Conservation (phyloP, 2,888 invertebrate genomes). For the Tineola bisselliella region DNA sequence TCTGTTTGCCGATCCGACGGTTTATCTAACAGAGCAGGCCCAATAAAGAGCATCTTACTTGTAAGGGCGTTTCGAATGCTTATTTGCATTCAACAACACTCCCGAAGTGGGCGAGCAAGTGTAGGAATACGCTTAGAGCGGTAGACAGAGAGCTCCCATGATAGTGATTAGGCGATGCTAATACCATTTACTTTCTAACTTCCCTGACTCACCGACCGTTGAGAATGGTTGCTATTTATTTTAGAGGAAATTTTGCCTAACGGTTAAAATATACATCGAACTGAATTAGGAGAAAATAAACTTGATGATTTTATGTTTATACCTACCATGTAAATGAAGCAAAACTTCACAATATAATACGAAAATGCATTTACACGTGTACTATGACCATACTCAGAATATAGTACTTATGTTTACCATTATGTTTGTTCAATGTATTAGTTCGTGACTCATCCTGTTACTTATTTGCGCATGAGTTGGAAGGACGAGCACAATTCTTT, state of each 20-base stretch:
- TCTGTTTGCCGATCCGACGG: conserved; percentile 39
- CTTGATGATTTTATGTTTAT: no score
- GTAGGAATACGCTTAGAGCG: conserved; percentile 44
- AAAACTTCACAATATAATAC: no score
- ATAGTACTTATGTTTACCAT: no score
- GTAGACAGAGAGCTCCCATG: conserved; percentile 27
- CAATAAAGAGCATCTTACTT: conserved; percentile 59
- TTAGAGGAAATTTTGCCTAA: conserved; percentile 37
- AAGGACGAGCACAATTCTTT: no score
- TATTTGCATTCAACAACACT: conserved; percentile 65
- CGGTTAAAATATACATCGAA: not conserved
- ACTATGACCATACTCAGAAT: no score
- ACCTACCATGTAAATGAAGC: no score
- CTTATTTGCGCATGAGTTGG: no score
- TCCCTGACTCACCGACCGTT: conserved; percentile 59
- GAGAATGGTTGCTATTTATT: conserved; percentile 52
- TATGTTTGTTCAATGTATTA: no score
- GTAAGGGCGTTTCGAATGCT: conserved; percentile 62
- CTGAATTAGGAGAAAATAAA: not conserved
- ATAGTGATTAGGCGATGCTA: conserved; percentile 65
- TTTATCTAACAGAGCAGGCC: conserved; percentile 49
- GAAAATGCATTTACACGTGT: no score
- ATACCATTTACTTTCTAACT: conserved; percentile 66
- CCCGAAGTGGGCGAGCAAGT: conserved; percentile 52
- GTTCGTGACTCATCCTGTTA: no score